phyloP scores from a whole-genome alignment of 2,888 invertebrate genomes.

The Desoria tigrina region DNA sequence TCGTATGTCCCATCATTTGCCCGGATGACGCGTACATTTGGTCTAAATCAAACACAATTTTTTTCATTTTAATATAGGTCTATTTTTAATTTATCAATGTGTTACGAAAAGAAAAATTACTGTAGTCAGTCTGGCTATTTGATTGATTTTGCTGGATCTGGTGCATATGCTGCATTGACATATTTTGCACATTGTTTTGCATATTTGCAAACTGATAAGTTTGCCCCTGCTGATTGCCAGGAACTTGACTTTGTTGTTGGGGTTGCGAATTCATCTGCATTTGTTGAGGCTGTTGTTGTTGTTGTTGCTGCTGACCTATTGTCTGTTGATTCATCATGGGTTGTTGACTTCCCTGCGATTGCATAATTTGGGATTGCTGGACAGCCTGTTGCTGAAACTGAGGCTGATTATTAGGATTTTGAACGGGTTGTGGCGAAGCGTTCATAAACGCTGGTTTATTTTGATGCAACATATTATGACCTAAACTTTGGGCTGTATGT shows the following conservation, averaged over 20 bases:
- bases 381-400: conserved; percentile 36
- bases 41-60: neutral
- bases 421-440: conserved; percentile 52
- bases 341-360: neutral
- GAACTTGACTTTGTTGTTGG: conserved; percentile 31
- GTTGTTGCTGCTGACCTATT: no score
- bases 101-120: no score
- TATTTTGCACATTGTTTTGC: no score
- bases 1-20: conserved; percentile 39
- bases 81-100: neutral
- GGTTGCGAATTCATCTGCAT: conserved; percentile 51
- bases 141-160: conserved; percentile 51
- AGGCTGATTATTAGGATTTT: conserved; percentile 36
- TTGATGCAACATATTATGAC: conserved; percentile 45
- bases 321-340: conserved; percentile 14
- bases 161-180: conserved; percentile 55
- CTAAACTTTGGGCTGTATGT: conserved; percentile 50
- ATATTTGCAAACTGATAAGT: conserved; percentile 21
- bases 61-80: neutral
- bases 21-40: conserved; percentile 31
- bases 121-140: conserved; percentile 12
- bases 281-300: conserved; percentile 20
- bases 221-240: conserved; percentile 46
- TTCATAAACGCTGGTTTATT: conserved; percentile 52
- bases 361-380: conserved; percentile 7